Evolutionary conservation across 2,888 invertebrate genomes (phyloP).

Genomic region (Temnothorax unifasciatus): DNA sequence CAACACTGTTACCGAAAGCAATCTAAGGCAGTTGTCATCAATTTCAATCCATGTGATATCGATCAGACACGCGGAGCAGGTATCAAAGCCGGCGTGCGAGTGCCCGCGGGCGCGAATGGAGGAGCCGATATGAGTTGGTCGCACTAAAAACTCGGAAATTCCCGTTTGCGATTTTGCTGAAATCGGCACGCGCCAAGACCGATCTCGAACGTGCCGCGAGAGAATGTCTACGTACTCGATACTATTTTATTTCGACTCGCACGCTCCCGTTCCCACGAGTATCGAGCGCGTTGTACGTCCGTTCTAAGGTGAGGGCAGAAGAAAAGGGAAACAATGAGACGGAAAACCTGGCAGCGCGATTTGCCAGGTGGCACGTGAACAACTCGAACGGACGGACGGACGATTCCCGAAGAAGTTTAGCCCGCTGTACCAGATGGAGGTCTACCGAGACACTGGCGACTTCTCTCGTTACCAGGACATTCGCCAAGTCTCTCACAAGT

Average conservation of each 20-base stretch:
- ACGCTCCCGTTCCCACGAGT: conserved; percentile 47
- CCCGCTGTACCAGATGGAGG: conserved; percentile 71
- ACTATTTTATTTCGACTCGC: conserved; percentile 43
- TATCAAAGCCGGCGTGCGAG: conserved; percentile 15
- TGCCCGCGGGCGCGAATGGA: conserved; percentile 14
- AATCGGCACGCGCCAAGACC: conserved; percentile 32
- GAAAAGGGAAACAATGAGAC: neutral
- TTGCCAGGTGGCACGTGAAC: conserved; percentile 38
- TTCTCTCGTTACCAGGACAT: conserved; percentile 74
- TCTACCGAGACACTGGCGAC: conserved; percentile 76
- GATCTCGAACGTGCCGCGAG: conserved; percentile 22
- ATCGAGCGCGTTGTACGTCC: conserved; percentile 34
- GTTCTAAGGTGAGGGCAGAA: neutral
- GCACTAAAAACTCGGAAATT: conserved; percentile 37
- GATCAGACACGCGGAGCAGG: conserved; percentile 4
- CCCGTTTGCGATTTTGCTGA: neutral
- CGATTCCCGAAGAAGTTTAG: conserved; percentile 28
- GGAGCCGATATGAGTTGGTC: neutral
- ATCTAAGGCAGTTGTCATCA: conserved; percentile 38
- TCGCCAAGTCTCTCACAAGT: conserved; percentile 71
- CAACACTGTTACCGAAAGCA: conserved; percentile 24
- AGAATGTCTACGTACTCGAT: conserved; percentile 28
- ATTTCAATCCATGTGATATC: conserved; percentile 48
- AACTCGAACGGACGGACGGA: conserved; percentile 2
- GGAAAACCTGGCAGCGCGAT: conserved; percentile 22